Conservation (phyloP, 2,113 vertebrate species). For the Dryoscopus gambensis region DNA sequence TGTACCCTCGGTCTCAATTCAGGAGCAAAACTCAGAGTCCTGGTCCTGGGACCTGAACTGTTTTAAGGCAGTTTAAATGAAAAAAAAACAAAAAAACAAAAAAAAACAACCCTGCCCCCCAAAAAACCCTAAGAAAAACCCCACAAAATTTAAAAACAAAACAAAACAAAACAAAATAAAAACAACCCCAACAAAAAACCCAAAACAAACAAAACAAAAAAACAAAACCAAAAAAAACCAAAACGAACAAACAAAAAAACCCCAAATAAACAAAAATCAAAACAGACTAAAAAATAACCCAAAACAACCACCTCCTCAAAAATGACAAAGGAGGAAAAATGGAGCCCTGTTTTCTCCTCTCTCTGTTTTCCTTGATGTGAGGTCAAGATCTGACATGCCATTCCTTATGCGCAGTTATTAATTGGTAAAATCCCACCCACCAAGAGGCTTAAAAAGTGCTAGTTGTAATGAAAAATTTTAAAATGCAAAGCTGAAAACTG, state of each 20-base stretch:
- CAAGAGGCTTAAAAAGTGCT: neutral
- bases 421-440: neutral
- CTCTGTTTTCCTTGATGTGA: neutral
- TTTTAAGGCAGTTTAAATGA: neutral
- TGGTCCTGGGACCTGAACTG: neutral
- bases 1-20: neutral
- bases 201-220: neutral
- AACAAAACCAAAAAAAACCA: neutral
- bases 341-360: fast-evolving
- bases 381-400: neutral
- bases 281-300: fast-evolving
- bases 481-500: neutral
- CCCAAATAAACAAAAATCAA: neutral
- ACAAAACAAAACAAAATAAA: neutral
- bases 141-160: neutral
- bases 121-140: neutral
- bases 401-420: neutral
- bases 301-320: neutral
- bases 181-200: neutral
- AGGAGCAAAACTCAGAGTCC: neutral
- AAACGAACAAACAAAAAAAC: neutral
- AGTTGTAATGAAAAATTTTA: neutral
- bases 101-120: fast-evolving
- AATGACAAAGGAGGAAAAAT: neutral
- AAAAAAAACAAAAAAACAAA: neutral